Evolutionary conservation across 2,888 invertebrate species (phyloP), one percentile per base, ranked within the genome.

Genomic region (Cosmopolites sordidus): DNA sequence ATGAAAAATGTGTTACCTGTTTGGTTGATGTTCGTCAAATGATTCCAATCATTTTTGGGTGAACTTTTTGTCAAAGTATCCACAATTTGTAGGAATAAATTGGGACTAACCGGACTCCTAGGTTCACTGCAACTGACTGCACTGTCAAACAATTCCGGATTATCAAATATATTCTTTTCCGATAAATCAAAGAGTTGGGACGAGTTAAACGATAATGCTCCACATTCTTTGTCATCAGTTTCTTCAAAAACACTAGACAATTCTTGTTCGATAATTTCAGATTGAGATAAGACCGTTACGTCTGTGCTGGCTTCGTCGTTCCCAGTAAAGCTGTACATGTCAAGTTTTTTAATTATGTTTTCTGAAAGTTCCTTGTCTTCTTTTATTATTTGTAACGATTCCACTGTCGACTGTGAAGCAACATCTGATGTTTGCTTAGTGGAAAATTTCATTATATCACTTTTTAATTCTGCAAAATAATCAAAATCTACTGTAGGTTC

Each of bases 81-180:
- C 6, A 27, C 27, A 27, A 27, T 27, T 27, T 27, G 5, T 6
- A 6, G 27, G 27, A 27, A 27, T 27, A 27, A 6, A 27, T 27
- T 27, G 38, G 38, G 44, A 16, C 9, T 29, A 11, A 30, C 30
- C 8, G 30, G 17, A 14, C 9, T 33, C 5, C 17, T 33, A 11
- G 33, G n/a, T n/a, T n/a, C 38, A 1, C 22, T 37, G 3, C 15
- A 8, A 6, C 43, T 37, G 2, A 39, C 38, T 6, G 12, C 11
- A 8, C 16, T 17, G 12, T 52, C 47, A 22, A 47, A 52, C 3
- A 27, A 38, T 22, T 52, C 52, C 4, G 52, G 47, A 29, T 52
- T 43, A 16, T 52, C 52, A 17, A 52, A 52, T 17, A 52, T 52
- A 42, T 47, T 52, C 12, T 43, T 11, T 16, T 38, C 38, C 16